phyloP scores from a whole-genome alignment of 2,797 vertebrate species.

The Enteromius thamalakanensis region DNA sequence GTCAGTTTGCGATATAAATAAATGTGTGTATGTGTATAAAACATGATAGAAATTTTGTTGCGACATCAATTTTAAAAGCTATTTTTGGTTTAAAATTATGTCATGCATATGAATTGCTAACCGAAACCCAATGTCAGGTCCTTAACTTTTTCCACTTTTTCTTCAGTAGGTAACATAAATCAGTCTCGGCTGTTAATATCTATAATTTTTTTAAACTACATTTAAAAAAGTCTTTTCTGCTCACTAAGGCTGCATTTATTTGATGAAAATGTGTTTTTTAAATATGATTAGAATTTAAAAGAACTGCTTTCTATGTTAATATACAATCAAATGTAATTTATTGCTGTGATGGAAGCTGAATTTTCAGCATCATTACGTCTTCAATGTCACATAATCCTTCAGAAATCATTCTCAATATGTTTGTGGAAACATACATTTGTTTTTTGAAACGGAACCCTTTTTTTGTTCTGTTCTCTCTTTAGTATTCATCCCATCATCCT shows the following conservation, averaged over 20 bases:
- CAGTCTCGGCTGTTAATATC: not conserved
- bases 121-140: not conserved
- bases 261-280: not conserved
- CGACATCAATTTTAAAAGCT: no score
- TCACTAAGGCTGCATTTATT: not conserved
- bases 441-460: not conserved
- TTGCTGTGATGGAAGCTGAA: not conserved
- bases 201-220: not conserved
- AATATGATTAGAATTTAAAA: not conserved
- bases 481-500: slow-evolving; percentile 29
- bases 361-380: not conserved
- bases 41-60: no score
- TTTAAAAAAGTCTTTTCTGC: not conserved
- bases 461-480: slow-evolving; percentile 6
- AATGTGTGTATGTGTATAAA: no score
- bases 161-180: no score
- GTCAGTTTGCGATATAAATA: not conserved
- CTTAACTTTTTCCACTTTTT: not conserved
- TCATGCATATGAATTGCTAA: not conserved
- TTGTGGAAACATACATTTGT: not conserved
- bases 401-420: not conserved
- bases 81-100: not conserved
- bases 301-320: not conserved
- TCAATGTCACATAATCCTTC: not conserved
- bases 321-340: not conserved